phyloP scores from a whole-genome alignment of 37 sponge, comb jelly and placozoan genomes.

The Crambe crambe region DNA sequence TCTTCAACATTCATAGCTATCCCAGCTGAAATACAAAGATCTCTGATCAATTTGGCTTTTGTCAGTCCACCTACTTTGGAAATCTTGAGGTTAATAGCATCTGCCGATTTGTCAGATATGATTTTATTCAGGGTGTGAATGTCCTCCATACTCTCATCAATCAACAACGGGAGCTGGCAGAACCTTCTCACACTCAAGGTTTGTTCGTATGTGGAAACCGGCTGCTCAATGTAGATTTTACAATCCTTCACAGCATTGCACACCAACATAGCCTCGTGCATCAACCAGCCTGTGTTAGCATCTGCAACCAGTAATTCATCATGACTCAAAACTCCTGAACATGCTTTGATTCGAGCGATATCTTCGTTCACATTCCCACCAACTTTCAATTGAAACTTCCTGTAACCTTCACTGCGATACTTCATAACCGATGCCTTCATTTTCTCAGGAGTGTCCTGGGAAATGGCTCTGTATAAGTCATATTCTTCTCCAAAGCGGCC shows the following conservation, averaged over 20 bases:
- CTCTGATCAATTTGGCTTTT: slow-evolving; percentile 5
- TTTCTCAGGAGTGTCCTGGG: slow-evolving; percentile 5
- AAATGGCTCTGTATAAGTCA: slow-evolving; percentile 11
- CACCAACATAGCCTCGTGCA: slow-evolving; percentile 16
- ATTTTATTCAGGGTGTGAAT: slow-evolving; percentile 9
- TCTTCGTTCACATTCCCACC: slow-evolving; percentile 5
- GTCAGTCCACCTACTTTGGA: slow-evolving; percentile 29
- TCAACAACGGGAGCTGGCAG: background rate
- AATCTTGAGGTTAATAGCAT: slow-evolving; percentile 1
- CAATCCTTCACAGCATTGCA: slow-evolving; percentile 4
- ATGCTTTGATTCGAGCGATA: slow-evolving; percentile 16
- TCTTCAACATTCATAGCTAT: slow-evolving; percentile 18
- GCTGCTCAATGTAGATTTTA: slow-evolving; percentile 25
- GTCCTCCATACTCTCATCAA: slow-evolving; percentile 17
- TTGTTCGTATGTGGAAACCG: slow-evolving; percentile 12
- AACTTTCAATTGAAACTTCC: slow-evolving; percentile 18
- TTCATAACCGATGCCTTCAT: background rate
- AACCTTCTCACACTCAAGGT: background rate
- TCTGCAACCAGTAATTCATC: slow-evolving; percentile 11
- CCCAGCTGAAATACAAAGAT: slow-evolving; percentile 8
- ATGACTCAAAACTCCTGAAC: background rate
- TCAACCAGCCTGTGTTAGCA: slow-evolving; percentile 28
- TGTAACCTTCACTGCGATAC: slow-evolving; percentile 8
- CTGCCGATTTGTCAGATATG: background rate
- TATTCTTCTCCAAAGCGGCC: slow-evolving; percentile 3